Base-by-base conservation (phyloP, 2,888 invertebrate genomes). In the Liposcelis brunnea region DNA sequence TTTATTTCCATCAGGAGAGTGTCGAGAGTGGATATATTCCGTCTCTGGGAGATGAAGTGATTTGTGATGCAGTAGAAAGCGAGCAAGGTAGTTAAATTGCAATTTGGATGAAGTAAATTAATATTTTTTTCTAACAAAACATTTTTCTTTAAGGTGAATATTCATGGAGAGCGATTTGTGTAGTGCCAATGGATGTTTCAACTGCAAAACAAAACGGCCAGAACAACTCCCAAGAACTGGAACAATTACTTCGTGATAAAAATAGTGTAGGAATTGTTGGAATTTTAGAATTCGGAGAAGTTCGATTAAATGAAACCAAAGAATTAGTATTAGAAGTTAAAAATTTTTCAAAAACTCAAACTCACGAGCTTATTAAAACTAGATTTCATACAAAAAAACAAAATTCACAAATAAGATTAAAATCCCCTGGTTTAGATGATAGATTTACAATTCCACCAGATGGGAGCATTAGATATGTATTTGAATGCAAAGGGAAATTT, bases 61-160 rank as follows among this genome's bases (percentile, higher is more conserved):
- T 16, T 21, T 26, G 7, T 4, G 77, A 83, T 57, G 69, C 75
- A 2, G 78, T 84, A 53, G 84, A 84, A 62, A 82, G 81, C 58
- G 72, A 74, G 52, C 76, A 78, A 64, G 68, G 67, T 32, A 32
- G 10, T 32, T 32, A n/a, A 32, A 32, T 32, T 32, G 10, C 32
- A n/a, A 32, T 10, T 32, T 32, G 32, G 32, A 32, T 32, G 32
- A n/a, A n/a, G n/a, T n/a, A n/a, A n/a, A n/a, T n/a, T n/a, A n/a
- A n/a, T n/a, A n/a, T n/a, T n/a, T n/a, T n/a, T n/a, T n/a, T n/a
- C n/a, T n/a, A n/a, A n/a, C n/a, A n/a, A n/a, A n/a, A n/a, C n/a
- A n/a, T n/a, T n/a, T n/a, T n/a, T n/a, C n/a, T n/a, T n/a, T n/a
- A n/a, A n/a, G 26, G 26, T 6, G 53, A 55, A 10, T 70, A 62